A percentile compares a stretch with the other conserved stretches of the same genome.
These are phyloP conservation scores for Phrynosoma platyrhinos DNA, from an alignment of 2,113 vertebrate species.

Conservation along the genomic window DNA sequence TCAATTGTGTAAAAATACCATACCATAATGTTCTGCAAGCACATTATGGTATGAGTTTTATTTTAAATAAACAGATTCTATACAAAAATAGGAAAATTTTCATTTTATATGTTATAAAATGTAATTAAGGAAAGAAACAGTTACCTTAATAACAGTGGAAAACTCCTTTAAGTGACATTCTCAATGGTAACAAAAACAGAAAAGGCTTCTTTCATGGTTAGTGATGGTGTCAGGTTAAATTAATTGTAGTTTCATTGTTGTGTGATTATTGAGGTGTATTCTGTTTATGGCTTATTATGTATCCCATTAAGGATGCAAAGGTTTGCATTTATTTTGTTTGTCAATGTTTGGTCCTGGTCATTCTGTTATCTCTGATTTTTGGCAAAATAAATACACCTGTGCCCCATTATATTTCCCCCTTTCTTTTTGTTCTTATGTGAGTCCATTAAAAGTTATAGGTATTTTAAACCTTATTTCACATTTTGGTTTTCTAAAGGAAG, in stretches of 20 bases:
- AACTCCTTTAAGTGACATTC: neutral
- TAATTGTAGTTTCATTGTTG: slow-evolving; percentile 41
- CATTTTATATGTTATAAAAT: neutral
- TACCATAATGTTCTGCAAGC: too few species aligned
- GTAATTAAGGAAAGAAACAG: neutral
- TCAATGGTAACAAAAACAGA: neutral
- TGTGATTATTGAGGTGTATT: slow-evolving; percentile 30
- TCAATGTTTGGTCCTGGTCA: slow-evolving; percentile 49
- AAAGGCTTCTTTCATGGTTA: neutral
- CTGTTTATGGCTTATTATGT: slow-evolving; percentile 59
- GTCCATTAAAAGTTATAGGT: too few species aligned
- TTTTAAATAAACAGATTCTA: too few species aligned
- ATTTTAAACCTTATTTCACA: too few species aligned
- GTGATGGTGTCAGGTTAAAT: slow-evolving; percentile 23
- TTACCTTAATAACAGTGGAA: slow-evolving; percentile 12
- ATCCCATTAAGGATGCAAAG: slow-evolving; percentile 60
- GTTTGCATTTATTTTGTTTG: slow-evolving; percentile 56
- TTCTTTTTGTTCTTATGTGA: too few species aligned
- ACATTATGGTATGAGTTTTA: too few species aligned
- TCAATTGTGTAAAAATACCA: too few species aligned
- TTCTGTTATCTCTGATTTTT: slow-evolving; percentile 51
- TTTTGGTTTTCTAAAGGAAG: too few species aligned
- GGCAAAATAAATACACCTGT: slow-evolving; percentile 29
- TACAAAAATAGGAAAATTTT: too few species aligned
- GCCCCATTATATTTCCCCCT: too few species aligned